These are phyloP conservation scores for Neotoxoptera formosana DNA, from an alignment of 1,140 invertebrate species.

Conservation along the genomic window DNA sequence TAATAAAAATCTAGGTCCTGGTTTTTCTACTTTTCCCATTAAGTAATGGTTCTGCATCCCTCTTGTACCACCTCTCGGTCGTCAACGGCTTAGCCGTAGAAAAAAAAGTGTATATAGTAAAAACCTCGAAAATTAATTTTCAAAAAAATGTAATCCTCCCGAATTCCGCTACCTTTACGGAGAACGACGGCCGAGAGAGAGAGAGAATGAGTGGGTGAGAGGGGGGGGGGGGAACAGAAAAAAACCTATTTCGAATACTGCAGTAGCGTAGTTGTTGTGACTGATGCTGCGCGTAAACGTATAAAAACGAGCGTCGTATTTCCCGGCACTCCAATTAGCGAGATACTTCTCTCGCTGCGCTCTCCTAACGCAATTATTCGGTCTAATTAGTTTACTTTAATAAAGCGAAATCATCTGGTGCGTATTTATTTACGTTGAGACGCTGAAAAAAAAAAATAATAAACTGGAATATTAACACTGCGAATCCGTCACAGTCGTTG, in stretches of 20 bases:
- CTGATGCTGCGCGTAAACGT: neutral
- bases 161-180: neutral
- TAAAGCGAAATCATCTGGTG: neutral
- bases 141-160: neutral
- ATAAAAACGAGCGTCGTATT: neutral
- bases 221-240: too few relatives aligned
- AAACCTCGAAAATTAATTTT: slow-evolving; percentile 36
- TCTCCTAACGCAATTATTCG: neutral
- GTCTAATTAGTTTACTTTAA: slow-evolving; percentile 20
- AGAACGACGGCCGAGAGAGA: neutral
- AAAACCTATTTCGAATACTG: neutral
- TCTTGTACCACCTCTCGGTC: neutral
- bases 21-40: slow-evolving; percentile 10
- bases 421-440: neutral
- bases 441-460: neutral
- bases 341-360: neutral
- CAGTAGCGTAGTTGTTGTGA: neutral
- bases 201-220: neutral
- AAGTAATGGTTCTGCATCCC: slow-evolving; percentile 21
- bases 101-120: neutral
- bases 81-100: neutral
- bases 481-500: too few relatives aligned
- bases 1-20: slow-evolving; percentile 9
- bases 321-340: neutral
- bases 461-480: neutral